These are phyloP conservation scores for Daphoenositta chrysoptera DNA, from an alignment of 2,113 vertebrate species.

Conservation along the genomic window DNA sequence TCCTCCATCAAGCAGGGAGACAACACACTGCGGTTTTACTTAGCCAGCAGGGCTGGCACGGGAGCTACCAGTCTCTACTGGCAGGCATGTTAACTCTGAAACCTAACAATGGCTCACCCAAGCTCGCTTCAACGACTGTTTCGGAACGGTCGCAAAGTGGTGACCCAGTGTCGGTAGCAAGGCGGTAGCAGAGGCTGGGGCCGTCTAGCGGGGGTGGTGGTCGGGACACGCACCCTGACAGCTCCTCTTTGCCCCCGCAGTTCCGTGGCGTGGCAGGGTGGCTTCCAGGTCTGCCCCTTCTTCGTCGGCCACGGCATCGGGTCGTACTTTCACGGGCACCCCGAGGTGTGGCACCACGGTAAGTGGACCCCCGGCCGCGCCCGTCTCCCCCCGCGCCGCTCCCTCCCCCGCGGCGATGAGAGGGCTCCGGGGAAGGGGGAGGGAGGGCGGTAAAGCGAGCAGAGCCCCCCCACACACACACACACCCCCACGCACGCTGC, in stretches of 20 bases:
- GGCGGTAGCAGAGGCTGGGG: not conserved
- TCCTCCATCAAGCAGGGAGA: not conserved
- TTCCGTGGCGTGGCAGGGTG: slow-evolving; percentile 73
- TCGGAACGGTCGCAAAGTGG: fast-evolving
- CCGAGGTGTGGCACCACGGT: slow-evolving; percentile 98
- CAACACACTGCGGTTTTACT: fast-evolving
- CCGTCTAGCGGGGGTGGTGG: not conserved
- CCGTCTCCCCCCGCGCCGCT: no score
- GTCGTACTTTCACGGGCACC: slow-evolving; percentile 91
- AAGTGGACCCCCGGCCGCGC: not conserved
- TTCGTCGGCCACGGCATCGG: slow-evolving; percentile 96
- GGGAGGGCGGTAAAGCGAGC: not conserved
- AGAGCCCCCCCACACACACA: no score
- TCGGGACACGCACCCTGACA: not conserved
- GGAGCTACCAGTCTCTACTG: not conserved
- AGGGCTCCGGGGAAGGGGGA: not conserved
- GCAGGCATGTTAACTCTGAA: not conserved
- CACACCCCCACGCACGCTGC: not conserved
- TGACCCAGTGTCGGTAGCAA: fast-evolving
- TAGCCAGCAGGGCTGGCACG: not conserved
- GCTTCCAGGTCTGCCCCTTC: slow-evolving; percentile 87
- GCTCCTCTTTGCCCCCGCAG: slow-evolving; percentile 67
- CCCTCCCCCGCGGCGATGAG: not conserved
- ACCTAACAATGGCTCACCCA: not conserved
- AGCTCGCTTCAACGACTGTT: not conserved